Evolutionary conservation across 2,797 vertebrate genomes (phyloP), one percentile per base, ranked within the genome.

Genomic region (Ataeniobius toweri): DNA sequence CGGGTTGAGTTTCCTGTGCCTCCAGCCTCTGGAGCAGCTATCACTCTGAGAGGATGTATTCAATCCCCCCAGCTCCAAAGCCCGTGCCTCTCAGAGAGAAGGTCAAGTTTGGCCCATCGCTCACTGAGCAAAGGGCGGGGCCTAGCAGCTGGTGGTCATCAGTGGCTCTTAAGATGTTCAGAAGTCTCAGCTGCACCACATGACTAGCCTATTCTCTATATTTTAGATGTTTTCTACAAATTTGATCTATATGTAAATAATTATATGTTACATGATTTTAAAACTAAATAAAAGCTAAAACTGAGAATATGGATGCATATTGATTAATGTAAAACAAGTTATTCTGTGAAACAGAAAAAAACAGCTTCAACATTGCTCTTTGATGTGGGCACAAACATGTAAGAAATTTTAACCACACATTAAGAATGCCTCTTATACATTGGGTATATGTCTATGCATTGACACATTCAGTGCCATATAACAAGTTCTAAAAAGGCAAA

Each of bases 51-150:
- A 94, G 89, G 94, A 96, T 95, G 94, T 94, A 93, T 96, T 96
- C 94, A 95, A 95, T 95, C 91, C 90, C 81, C 12, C 85, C 86
- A 71, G 82, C 82, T 70, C 86, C 68, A 55, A 70, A 82, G 63
- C 80, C 79, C 80, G 81, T 75, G 75, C 85, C 83, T 82, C 87
- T 95, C 89, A 89, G 90, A 89, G 89, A 87, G 89, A 90, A 94
- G 94, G 95, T 97, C 95, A 97, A 95, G 92, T 94, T 96, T 93
- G 91, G 90, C 91, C 94, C 93, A 93, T 96, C 95, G 94, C 94
- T 96, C 94, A 95, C 91, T 85, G 92, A 93, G 91, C 93, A 92
- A 90, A 94, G 91, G 92, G 93, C 87, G 86, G 89, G 91, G 90
- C 86, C 83, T 86, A 92, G 82, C 92, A 94, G 91, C 89, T 92